These are phyloP conservation scores for Apotomis capreana DNA, from an alignment of 2,888 invertebrate genomes.

Conservation along the genomic window DNA sequence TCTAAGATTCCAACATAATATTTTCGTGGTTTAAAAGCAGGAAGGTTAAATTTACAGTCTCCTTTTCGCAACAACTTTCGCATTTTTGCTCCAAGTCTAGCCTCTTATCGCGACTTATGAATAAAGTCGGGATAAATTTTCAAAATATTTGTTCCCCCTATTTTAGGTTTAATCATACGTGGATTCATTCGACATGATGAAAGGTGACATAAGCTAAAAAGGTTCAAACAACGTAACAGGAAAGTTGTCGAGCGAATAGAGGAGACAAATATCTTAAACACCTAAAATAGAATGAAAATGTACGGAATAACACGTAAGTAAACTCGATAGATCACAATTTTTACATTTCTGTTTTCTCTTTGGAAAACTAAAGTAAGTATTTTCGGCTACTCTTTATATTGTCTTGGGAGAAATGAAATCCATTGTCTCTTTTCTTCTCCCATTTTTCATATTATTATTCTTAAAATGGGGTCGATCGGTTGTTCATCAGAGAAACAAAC, in stretches of 20 bases:
- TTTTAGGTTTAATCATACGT: slow-evolving; percentile 15
- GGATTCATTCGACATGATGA: slow-evolving; percentile 1
- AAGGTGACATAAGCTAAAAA: slow-evolving; percentile 19
- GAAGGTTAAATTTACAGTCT: neutral
- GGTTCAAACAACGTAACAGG: slow-evolving; percentile 3
- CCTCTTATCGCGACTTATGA: slow-evolving; percentile 20
- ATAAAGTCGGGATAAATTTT: slow-evolving; percentile 17
- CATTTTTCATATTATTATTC: no score
- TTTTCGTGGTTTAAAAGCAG: slow-evolving; percentile 1
- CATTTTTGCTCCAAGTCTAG: slow-evolving; percentile 26
- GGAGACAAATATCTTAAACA: neutral
- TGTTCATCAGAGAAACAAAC: no score
- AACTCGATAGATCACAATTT: neutral
- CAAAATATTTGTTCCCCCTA: slow-evolving; percentile 12
- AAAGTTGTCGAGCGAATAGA: neutral
- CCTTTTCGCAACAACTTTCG: slow-evolving; percentile 12
- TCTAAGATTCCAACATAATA: neutral
- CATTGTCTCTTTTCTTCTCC: no score
- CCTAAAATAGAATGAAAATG: neutral
- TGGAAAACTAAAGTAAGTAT: neutral
- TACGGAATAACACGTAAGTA: neutral
- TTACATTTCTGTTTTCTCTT: neutral
- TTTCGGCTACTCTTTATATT: no score
- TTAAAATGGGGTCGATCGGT: no score
- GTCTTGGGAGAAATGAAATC: no score